A percentile compares a stretch with the other conserved stretches of the same genome.
phyloP scores from a whole-genome alignment of 2,797 vertebrate genomes.

The Anguilla megastoma region DNA sequence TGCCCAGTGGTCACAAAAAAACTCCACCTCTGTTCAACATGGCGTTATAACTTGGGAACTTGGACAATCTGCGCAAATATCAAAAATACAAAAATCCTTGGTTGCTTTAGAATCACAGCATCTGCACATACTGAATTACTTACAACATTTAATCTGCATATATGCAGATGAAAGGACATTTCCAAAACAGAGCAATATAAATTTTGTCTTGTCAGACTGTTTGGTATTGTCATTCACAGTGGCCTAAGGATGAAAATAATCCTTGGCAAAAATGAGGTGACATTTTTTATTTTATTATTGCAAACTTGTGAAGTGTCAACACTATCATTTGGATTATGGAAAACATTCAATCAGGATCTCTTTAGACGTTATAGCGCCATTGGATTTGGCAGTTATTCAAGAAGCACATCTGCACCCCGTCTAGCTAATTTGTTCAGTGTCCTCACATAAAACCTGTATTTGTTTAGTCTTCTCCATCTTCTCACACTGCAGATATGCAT shows the following conservation, averaged over 20 bases:
- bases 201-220: not conserved
- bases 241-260: not conserved
- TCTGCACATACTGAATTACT: not conserved
- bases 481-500: not conserved
- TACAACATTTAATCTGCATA: too few relatives aligned
- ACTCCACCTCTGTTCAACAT: slow-evolving; percentile 63
- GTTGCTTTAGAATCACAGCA: not conserved
- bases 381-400: not conserved
- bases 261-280: not conserved
- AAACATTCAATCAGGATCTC: not conserved
- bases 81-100: not conserved
- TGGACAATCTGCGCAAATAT: not conserved
- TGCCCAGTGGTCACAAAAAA: slow-evolving; percentile 63
- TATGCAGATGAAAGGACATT: not conserved
- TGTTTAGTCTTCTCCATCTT: not conserved
- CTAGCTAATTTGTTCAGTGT: not conserved
- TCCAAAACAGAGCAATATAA: not conserved
- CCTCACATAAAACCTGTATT: not conserved
- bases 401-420: not conserved
- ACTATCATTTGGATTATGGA: not conserved
- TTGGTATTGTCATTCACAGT: not conserved
- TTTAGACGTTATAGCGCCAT: not conserved
- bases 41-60: slow-evolving; percentile 62
- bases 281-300: not conserved
- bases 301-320: not conserved